Percentiles rank a stretch among this genome's conserved stretches.
Evolutionary conservation across 1,140 invertebrate species (phyloP).

Genomic region (Bombus picipes): DNA sequence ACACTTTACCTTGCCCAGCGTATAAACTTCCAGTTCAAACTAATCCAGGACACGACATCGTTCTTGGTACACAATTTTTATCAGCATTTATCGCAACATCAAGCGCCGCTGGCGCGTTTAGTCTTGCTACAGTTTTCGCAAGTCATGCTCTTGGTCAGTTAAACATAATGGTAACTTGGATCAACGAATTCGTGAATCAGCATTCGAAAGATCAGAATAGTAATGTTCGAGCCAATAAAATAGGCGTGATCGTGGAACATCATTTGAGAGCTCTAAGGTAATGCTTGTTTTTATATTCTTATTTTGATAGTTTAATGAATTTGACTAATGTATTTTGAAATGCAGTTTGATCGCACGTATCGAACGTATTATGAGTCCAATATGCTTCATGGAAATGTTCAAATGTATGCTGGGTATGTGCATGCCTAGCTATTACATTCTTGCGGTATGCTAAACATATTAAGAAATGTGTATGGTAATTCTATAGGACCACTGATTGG

Average conservation of each 20-base stretch:
- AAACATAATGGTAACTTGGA: neutral
- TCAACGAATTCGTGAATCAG: neutral
- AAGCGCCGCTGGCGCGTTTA: neutral
- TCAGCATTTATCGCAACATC: neutral
- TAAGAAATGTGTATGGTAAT: neutral
- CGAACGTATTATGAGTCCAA: conserved; percentile 56
- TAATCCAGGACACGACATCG: neutral
- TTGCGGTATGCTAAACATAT: conserved; percentile 59
- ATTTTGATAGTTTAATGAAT: neutral
- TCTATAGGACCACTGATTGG: neutral
- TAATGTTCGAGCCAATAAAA: neutral
- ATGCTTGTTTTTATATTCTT: neutral
- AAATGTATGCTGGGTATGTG: conserved; percentile 67
- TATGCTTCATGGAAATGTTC: conserved; percentile 66
- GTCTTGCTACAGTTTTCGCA: neutral
- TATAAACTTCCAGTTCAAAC: neutral
- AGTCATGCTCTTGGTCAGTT: neutral
- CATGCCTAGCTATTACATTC: conserved; percentile 69
- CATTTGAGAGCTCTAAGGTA: conserved; percentile 44
- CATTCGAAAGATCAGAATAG: neutral
- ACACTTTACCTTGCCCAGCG: neutral
- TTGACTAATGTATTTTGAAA: neutral
- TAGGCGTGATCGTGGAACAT: conserved; percentile 54
- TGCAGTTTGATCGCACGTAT: conserved; percentile 63
- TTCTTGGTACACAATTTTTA: neutral